These are phyloP conservation scores for Acanthosepion esculentum DNA, from an alignment of 2,888 invertebrate species.

Conservation along the genomic window DNA sequence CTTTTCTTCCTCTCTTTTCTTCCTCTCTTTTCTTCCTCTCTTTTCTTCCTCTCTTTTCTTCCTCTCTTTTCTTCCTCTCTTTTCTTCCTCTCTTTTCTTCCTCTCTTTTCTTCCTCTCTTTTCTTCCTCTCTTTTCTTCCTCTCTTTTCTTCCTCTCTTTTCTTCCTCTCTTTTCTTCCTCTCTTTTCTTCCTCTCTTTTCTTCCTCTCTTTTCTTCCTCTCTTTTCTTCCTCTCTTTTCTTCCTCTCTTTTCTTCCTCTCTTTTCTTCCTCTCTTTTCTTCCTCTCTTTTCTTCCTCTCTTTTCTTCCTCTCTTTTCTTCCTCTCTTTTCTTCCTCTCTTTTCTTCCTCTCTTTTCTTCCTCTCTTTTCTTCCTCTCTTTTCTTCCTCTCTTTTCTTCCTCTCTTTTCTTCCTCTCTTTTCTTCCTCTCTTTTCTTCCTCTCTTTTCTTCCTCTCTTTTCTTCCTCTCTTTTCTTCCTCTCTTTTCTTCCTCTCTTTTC, in stretches of 20 bases:
- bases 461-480: rapidly evolving
- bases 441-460: neutral
- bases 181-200: neutral
- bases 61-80: no score
- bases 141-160: no score
- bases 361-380: neutral
- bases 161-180: no score
- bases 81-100: no score
- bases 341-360: neutral
- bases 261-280: neutral
- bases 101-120: no score
- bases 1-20: neutral
- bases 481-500: neutral
- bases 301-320: neutral
- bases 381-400: no score
- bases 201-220: neutral
- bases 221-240: neutral
- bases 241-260: neutral
- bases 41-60: neutral
- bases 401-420: no score
- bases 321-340: no score
- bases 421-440: no score
- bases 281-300: neutral
- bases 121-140: no score
- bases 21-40: neutral